Conservation (phyloP, 2,888 invertebrate species). For the Tenthredo mesomela region DNA sequence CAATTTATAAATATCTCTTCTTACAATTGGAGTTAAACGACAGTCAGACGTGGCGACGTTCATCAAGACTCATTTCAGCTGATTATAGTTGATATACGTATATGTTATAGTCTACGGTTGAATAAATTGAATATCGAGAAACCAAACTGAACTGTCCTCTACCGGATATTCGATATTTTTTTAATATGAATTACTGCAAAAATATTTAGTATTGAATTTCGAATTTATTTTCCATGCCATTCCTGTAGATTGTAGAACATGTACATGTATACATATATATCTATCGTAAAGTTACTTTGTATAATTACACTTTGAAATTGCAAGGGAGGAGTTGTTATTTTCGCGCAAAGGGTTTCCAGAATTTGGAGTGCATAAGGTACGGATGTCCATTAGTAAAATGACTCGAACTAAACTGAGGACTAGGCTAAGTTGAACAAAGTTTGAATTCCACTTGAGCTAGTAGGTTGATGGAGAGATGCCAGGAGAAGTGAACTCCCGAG, state of each 20-base stretch:
- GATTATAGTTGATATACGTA: not conserved
- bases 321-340: not conserved
- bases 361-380: not conserved
- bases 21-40: constrained; percentile 10
- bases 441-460: constrained; percentile 40
- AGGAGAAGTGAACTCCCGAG: not conserved
- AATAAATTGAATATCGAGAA: not conserved
- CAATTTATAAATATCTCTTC: not conserved
- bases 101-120: not conserved
- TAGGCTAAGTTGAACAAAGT: constrained; percentile 31
- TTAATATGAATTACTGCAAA: not conserved
- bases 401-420: constrained; percentile 21
- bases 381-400: constrained; percentile 40
- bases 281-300: not conserved
- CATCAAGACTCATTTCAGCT: constrained; percentile 13
- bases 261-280: too few species aligned
- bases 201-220: not conserved
- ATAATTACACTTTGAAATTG: not conserved
- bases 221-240: not conserved
- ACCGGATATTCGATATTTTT: not conserved
- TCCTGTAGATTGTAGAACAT: not conserved
- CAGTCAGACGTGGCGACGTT: not conserved
- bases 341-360: not conserved
- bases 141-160: not conserved
- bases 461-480: constrained; percentile 9